Conservation (phyloP, 2,797 vertebrate species). For the Crocidura indochinensis region DNA sequence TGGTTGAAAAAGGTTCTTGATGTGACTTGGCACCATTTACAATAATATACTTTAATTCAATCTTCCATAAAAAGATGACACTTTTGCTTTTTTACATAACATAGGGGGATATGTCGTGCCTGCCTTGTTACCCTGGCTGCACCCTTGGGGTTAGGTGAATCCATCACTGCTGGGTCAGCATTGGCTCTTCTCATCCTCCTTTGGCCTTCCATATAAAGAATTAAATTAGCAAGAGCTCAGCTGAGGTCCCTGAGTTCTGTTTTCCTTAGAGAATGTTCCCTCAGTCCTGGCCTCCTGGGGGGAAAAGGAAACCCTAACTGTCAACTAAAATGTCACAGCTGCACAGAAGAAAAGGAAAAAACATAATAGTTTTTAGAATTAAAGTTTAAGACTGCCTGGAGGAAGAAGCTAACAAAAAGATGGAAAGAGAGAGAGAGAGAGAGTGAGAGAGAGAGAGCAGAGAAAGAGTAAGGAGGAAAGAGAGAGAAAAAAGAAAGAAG, state of each 20-base stretch:
- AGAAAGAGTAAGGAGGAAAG: too few species aligned
- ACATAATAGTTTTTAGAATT: too few species aligned
- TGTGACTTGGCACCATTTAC: constrained; percentile 53
- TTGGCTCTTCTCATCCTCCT: neutral
- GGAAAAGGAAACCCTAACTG: neutral
- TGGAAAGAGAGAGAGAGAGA: neutral
- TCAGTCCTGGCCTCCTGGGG: neutral
- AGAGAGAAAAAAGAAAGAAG: too few species aligned
- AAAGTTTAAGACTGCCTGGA: too few species aligned
- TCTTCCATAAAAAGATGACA: constrained; percentile 73
- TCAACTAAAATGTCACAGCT: neutral
- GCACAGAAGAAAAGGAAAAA: too few species aligned
- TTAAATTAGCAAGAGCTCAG: neutral
- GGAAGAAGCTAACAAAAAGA: neutral
- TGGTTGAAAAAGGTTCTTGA: constrained; percentile 70
- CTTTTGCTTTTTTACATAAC: constrained; percentile 60
- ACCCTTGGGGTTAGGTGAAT: neutral
- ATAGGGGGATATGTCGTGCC: constrained; percentile 15
- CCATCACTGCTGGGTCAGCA: neutral
- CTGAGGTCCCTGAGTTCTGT: neutral
- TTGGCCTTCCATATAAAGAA: neutral
- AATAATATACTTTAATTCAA: constrained; percentile 77
- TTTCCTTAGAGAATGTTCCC: constrained; percentile 18
- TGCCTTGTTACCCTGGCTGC: neutral
- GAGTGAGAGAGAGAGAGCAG: too few species aligned